phyloP scores from a whole-genome alignment of 2,888 invertebrate genomes.

The Palloptera scutellata region DNA sequence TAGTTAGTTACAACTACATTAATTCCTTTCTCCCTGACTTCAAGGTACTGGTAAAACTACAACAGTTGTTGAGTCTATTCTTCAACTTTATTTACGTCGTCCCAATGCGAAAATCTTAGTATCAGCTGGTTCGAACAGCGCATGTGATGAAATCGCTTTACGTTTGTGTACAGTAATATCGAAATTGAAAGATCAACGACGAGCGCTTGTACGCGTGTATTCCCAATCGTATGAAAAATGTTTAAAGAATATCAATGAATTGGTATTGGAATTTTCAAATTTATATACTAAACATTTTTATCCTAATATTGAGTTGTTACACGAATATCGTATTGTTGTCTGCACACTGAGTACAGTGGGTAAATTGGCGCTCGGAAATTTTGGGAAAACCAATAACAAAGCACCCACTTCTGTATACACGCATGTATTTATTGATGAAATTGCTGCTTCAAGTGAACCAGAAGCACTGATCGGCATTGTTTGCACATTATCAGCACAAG shows the following conservation, averaged over 20 bases:
- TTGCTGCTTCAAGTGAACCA: slow-evolving; percentile 77
- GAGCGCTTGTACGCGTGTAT: slow-evolving; percentile 64
- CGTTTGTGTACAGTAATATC: slow-evolving; percentile 59
- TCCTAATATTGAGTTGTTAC: slow-evolving; percentile 65
- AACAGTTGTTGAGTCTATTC: slow-evolving; percentile 74
- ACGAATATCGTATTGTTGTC: slow-evolving; percentile 70
- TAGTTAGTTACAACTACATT: too few relatives aligned
- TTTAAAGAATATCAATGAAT: slow-evolving; percentile 56
- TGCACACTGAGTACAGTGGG: slow-evolving; percentile 71
- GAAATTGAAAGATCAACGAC: slow-evolving; percentile 37
- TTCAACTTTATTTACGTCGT: slow-evolving; percentile 67
- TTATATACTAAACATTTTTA: slow-evolving; percentile 59
- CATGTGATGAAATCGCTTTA: slow-evolving; percentile 73
- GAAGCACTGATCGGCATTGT: slow-evolving; percentile 69
- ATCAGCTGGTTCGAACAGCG: slow-evolving; percentile 76
- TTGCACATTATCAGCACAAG: slow-evolving; percentile 63
- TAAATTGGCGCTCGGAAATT: slow-evolving; percentile 63
- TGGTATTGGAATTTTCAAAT: slow-evolving; percentile 63
- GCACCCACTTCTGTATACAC: slow-evolving; percentile 63
- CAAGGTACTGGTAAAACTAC: slow-evolving; percentile 77
- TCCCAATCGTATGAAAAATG: slow-evolving; percentile 61
- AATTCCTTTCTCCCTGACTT: too few relatives aligned
- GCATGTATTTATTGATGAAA: slow-evolving; percentile 80
- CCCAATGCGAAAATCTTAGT: slow-evolving; percentile 68
- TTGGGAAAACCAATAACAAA: slow-evolving; percentile 40